Conservation (phyloP, 2,888 invertebrate genomes). For the Theretra japonica region DNA sequence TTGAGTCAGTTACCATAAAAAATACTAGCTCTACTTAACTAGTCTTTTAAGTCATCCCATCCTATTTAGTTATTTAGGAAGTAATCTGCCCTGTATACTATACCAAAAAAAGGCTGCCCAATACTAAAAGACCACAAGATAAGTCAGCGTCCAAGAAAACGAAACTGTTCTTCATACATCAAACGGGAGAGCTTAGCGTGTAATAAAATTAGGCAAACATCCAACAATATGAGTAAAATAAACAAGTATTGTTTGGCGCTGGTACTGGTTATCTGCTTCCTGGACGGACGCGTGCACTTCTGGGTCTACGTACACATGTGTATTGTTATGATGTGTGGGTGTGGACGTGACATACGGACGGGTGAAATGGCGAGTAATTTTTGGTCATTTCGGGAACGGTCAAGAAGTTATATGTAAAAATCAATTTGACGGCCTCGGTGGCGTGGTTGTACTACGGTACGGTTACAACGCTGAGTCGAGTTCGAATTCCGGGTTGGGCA, state of each 20-base stretch:
- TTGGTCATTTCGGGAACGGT: not conserved
- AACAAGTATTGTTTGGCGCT: conserved; percentile 39
- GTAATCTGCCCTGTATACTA: not conserved
- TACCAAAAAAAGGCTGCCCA: too few species aligned
- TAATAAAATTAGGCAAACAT: conserved; percentile 54
- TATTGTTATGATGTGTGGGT: conserved; percentile 11
- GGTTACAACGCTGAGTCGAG: too few species aligned
- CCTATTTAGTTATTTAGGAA: not conserved
- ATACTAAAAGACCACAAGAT: not conserved
- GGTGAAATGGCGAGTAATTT: not conserved
- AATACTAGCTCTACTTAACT: too few species aligned
- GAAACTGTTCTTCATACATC: conserved; percentile 24
- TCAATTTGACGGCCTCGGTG: too few species aligned
- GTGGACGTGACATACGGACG: not conserved
- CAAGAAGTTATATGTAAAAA: not conserved
- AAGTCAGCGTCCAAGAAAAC: conserved; percentile 23
- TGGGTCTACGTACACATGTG: not conserved
- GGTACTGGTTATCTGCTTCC: conserved; percentile 21
- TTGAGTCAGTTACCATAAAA: too few species aligned
- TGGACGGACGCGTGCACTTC: conserved; percentile 14
- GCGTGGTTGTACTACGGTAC: too few species aligned
- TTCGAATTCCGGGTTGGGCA: too few species aligned
- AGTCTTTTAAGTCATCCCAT: not conserved
- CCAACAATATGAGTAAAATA: conserved; percentile 50
- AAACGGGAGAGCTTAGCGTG: conserved; percentile 27